Evolutionary conservation across 2,113 vertebrate genomes (phyloP), one percentile per base, ranked within the genome.

Genomic region (Ptilorrhoa leucosticta): DNA sequence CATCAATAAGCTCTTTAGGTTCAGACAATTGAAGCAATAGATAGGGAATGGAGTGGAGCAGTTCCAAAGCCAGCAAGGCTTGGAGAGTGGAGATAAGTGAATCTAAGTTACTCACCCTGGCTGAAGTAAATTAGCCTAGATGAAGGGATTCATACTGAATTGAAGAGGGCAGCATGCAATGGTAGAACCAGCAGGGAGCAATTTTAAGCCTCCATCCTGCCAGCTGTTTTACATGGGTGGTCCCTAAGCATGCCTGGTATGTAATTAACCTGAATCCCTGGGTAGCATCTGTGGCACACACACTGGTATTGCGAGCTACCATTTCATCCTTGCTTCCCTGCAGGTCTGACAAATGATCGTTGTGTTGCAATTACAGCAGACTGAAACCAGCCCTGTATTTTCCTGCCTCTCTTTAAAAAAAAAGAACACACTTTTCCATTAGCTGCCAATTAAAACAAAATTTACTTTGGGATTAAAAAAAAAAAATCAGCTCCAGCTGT

Each of bases 211-310:
- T 91, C 61, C 53, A 65, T 91, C 65, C 56, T 94, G 61, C 60
- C 87, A 93, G 89, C 93, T 95, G 95, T 47, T 94, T 94, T 79
- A 75, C 84, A 91, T 76, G 93, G 94, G 94, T 97, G 93, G 87
- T 94, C 91, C 33, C 89, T 89, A 76, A 77, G 66, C 54, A 81
- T 61, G 81, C 18, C 78, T 90, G 81, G 69, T 94, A 84, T 83
- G 81, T 81, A 90, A 96, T 96, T 94, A 94, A 96, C 87, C 87
- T 95, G 91, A 80, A 80, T 96, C 91, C 81, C 91, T 78, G 54
- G 70, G 68, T 72, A 90, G 79, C 89, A 95, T 90, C 84, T 96
- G 93, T 78, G 91, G 82, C 73, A 61, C 47, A 87, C 58, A 50
- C 54, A 19, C n/a, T 73, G 45, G n/a, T 87, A 73, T 78, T 80